Conservation (phyloP, 2,797 vertebrate species). For the Spatula clypeata region DNA sequence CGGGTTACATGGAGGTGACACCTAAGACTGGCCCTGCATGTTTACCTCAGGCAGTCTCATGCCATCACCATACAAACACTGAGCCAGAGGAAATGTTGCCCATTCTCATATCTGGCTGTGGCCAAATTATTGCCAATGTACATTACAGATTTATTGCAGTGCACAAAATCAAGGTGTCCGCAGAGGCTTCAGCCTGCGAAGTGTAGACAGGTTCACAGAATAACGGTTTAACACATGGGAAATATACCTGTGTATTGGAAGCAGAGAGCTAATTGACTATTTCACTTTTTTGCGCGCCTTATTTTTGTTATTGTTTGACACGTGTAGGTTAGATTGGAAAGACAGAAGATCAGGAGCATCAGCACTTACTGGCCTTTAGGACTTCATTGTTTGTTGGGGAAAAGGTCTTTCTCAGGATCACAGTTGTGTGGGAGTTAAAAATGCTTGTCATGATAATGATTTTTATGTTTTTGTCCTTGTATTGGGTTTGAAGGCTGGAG, state of each 20-base stretch:
- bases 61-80: neutral
- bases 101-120: neutral
- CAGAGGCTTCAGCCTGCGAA: neutral
- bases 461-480: neutral
- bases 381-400: neutral
- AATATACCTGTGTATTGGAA: neutral
- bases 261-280: neutral
- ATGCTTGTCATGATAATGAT: neutral
- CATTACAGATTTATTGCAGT: neutral
- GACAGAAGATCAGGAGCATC: neutral
- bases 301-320: neutral
- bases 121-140: accelerated
- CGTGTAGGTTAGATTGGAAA: neutral
- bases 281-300: neutral
- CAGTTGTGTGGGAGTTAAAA: neutral
- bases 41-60: neutral
- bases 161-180: neutral
- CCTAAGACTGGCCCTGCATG: neutral
- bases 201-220: accelerated
- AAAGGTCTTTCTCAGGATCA: neutral
- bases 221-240: neutral
- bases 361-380: neutral
- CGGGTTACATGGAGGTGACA: neutral
- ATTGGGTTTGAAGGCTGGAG: neutral
- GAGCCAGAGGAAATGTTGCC: neutral